These are phyloP conservation scores for Brachionus calyciflorus DNA, from an alignment of 1,140 invertebrate genomes.

Conservation along the genomic window DNA sequence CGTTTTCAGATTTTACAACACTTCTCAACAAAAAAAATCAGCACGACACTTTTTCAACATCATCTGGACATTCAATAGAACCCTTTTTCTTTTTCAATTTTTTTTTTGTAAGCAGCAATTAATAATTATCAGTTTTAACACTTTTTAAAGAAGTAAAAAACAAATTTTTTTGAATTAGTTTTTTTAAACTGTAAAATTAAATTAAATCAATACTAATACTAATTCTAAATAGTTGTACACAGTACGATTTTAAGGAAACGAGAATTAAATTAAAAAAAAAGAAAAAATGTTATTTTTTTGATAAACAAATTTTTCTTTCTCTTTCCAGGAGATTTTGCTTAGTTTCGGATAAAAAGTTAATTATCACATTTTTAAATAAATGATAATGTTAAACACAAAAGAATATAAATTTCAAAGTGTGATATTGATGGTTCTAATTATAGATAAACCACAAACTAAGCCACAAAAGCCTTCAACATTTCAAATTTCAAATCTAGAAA, in stretches of 20 bases:
- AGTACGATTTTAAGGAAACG: no score
- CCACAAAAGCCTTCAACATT: neutral
- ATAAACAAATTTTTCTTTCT: neutral
- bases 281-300: conserved; percentile 29
- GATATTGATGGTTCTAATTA: conserved; percentile 21
- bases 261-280: neutral
- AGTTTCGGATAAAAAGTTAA: conserved; percentile 4
- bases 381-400: conserved; percentile 26
- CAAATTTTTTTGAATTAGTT: neutral
- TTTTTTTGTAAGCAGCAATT: no score
- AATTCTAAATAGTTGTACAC: conserved; percentile 26
- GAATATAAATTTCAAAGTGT: conserved; percentile 22
- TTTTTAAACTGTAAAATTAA: conserved; percentile 37
- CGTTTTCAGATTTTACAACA: no score
- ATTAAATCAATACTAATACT: neutral
- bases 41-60: no score
- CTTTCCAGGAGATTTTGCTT: neutral
- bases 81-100: no score
- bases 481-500: no score
- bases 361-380: conserved; percentile 29
- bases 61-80: no score
- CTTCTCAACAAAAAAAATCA: no score
- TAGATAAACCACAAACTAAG: no score
- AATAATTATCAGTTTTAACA: conserved; percentile 27
- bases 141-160: neutral